A percentile compares a stretch with the other conserved stretches of the same genome.
These are phyloP conservation scores for Morpho achilles DNA, from an alignment of 2,888 invertebrate species.

Conservation along the genomic window DNA sequence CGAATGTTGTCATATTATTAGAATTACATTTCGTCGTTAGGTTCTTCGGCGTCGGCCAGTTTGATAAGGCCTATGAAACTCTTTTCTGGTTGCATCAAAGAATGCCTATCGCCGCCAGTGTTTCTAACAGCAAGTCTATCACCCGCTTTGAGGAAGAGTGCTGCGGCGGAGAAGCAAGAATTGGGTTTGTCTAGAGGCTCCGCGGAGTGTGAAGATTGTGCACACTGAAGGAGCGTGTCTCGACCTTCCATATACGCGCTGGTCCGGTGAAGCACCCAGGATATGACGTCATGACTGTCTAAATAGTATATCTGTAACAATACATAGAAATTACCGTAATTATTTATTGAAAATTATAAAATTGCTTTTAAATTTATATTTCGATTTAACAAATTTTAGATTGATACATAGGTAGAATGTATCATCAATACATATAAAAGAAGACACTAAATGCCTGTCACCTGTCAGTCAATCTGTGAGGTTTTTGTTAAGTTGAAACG, in stretches of 20 bases:
- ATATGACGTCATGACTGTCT: slow-evolving; percentile 87
- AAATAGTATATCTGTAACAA: slow-evolving; percentile 85
- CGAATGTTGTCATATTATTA: not conserved
- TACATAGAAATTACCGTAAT: not conserved
- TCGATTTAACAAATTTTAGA: too few relatives aligned
- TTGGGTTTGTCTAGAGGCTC: slow-evolving; percentile 80
- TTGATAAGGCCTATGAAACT: slow-evolving; percentile 91
- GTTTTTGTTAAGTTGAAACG: too few relatives aligned
- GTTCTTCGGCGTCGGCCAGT: slow-evolving; percentile 79
- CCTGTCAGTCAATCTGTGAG: too few relatives aligned
- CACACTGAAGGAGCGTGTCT: slow-evolving; percentile 85
- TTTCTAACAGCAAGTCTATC: slow-evolving; percentile 85
- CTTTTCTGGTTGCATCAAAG: slow-evolving; percentile 85
- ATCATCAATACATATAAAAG: too few relatives aligned
- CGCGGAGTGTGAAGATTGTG: slow-evolving; percentile 81
- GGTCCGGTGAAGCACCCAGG: slow-evolving; percentile 84
- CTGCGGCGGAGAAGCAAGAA: slow-evolving; percentile 86
- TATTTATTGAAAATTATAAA: too few relatives aligned
- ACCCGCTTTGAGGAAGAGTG: slow-evolving; percentile 80
- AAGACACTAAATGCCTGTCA: too few relatives aligned
- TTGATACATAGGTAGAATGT: too few relatives aligned
- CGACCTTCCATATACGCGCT: slow-evolving; percentile 71
- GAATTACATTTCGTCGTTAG: slow-evolving; percentile 51
- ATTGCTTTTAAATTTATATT: too few relatives aligned
- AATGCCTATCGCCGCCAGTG: slow-evolving; percentile 82